A percentile compares a stretch with the other conserved stretches of the same genome.
Conservation (phyloP, 1,140 invertebrate species). For the Rhopalosiphum maidis region DNA sequence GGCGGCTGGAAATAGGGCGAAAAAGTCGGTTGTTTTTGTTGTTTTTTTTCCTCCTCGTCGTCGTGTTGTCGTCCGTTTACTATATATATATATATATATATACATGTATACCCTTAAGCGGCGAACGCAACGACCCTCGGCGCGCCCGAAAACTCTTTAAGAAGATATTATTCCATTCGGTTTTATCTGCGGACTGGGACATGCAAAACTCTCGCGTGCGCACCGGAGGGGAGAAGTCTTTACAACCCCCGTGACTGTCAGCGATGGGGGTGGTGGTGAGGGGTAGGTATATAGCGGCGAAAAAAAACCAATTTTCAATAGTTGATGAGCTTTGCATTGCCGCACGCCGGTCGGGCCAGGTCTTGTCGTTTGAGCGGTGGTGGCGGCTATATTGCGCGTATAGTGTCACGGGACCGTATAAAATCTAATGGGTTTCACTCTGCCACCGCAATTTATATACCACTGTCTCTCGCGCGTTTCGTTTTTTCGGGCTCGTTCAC, state of each 20-base stretch:
- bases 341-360: neutral
- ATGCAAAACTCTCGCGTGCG: conserved; percentile 41
- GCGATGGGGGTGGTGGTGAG: neutral
- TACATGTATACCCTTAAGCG: conserved; percentile 40
- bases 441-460: neutral
- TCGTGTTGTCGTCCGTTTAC: neutral
- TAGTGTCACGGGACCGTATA: conserved; percentile 1
- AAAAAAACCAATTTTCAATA: conserved; percentile 57
- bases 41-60: neutral
- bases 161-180: conserved; percentile 40
- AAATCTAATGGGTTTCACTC: conserved; percentile 48
- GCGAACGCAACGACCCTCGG: conserved; percentile 54
- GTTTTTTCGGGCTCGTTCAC: neutral
- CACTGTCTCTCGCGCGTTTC: neutral
- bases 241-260: conserved; percentile 8
- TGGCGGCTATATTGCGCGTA: neutral
- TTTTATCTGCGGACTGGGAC: conserved; percentile 58
- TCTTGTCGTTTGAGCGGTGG: neutral
- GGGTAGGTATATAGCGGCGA: neutral
- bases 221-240: conserved; percentile 45
- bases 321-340: conserved; percentile 43
- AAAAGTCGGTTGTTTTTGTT: conserved; percentile 45
- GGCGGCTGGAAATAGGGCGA: conserved; percentile 36
- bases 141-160: conserved; percentile 49
- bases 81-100: neutral